Conservation (phyloP, 92 coral and sea anemone species). For the Blastomussa wellsi region DNA sequence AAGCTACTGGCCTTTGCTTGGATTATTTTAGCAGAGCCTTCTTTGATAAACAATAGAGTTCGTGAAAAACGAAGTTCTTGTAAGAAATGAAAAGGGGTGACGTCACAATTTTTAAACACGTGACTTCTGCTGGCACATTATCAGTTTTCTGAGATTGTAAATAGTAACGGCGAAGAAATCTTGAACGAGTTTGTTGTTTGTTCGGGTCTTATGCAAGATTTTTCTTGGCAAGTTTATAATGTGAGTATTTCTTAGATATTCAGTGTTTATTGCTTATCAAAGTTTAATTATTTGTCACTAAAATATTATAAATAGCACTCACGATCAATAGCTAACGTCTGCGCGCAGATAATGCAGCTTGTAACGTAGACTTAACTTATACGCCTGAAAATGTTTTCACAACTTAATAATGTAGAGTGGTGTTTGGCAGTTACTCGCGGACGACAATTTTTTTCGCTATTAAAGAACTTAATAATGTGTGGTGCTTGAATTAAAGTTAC, state of each 20-base stretch:
- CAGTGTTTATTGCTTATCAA: slow-evolving; percentile 1
- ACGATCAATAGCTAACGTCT: neutral
- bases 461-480: too few species aligned
- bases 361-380: too few species aligned
- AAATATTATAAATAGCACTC: neutral
- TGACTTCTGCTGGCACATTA: neutral
- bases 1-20: neutral
- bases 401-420: neutral
- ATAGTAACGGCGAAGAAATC: neutral
- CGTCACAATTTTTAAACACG: slow-evolving; percentile 2
- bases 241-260: neutral
- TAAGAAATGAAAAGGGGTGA: neutral
- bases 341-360: neutral
- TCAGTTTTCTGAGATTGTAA: neutral
- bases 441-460: too few species aligned
- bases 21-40: neutral
- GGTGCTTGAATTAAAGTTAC: too few species aligned
- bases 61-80: neutral
- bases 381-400: too few species aligned
- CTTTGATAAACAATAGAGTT: neutral
- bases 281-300: slow-evolving; percentile 18
- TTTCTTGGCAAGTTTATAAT: neutral
- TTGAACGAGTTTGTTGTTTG: neutral
- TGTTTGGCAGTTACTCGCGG: too few species aligned
- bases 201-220: neutral